Evolutionary conservation across 2,113 vertebrate genomes (phyloP), one percentile per base, ranked within the genome.

Genomic region (Echinops telfairi): DNA sequence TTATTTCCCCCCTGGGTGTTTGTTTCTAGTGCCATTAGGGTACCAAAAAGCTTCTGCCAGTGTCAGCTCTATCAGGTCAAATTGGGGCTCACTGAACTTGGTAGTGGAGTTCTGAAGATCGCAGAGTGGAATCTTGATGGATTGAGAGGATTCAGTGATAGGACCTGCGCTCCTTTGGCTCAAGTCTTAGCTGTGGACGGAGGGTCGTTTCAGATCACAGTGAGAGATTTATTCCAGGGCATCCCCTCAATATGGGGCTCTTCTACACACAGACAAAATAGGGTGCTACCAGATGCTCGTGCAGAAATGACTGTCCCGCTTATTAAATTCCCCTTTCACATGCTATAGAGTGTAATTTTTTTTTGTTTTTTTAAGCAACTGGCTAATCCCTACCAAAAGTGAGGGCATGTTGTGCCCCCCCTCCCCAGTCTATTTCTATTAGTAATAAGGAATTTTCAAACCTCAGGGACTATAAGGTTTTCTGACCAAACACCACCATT

Each of bases 331-430:
- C 58, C 36, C 36, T 83, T 85, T 94, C 79, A 36, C 27, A 83
- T 71, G 80, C 68, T 86, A 14, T 83, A 31, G 60, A 70, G 1
- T 76, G 2, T 31, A n/a, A 87, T 66, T 92, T 77, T 20, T 79
- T 91, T 94, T 86, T 84, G 58, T 36, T 95, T 73, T 62, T 15
- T 23, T 89, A 91, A 79, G 33, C 4, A 62, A n/a, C 17, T 60
- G 6, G 33, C 40, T 82, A 57, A 87, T 79, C 0, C 70, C 53
- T 83, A 68, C 47, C 23, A 20, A 78, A 89, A 75, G n/a, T 38
- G 23, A 92, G 29, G 7, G n/a, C 3, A 6, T 79, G 12, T 4
- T 36, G 10, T 38, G 17, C 47, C 3, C 33, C 47, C 47, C 43
- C 7, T 47, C 29, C 31, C 31, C 40, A 15, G 7, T 78, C 31